Base-by-base conservation (phyloP, 2,888 invertebrate genomes). In the Microdon myrmicae region DNA sequence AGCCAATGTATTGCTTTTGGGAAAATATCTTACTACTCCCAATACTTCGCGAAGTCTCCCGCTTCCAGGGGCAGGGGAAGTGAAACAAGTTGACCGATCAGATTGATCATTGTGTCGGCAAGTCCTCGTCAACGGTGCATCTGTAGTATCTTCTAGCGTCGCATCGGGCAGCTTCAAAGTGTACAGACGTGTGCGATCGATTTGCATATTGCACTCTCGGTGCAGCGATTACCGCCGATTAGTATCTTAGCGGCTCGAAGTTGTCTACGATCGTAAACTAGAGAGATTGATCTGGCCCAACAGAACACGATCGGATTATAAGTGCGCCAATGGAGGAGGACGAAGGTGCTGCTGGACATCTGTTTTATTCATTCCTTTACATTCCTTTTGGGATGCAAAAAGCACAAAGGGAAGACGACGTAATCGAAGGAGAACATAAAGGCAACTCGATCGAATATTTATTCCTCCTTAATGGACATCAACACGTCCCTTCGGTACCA, bases 391-490 rank as follows among this genome's bases (percentile, higher is more conserved):
- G n/a, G n/a, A n/a, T n/a, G n/a, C n/a, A n/a, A 58, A 49, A 25
- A 22, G 9, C 13, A 29, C 28, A 16, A 10, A 12, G 39, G 34
- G 4, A 26, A 38, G 10, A 22, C n/a, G n/a, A n/a, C n/a, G n/a
- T n/a, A n/a, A n/a, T n/a, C 29, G 9, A 39, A 39, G 38, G 3
- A 31, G n/a, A 31, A 29, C 10, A 39, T 17, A 29, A 13, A 44
- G 39, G 28, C 26, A 37, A 19, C 34, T 23, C 45, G 58, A 64
- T 58, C 47, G 69, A 67, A 72, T 72, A 72, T 73, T 73, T 72
- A 72, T 73, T 71, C 72, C 64, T 71, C 71, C 72, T 71, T 73
- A 73, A 73, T 73, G 71, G 71, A 73, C 70, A 71, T 72, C 71
- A 73, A 72, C 72, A 72, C 72, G 71, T 72, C 69, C 68, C 51